Evolutionary conservation across 2,888 invertebrate species (phyloP).

Genomic region (Lasiommata megera): DNA sequence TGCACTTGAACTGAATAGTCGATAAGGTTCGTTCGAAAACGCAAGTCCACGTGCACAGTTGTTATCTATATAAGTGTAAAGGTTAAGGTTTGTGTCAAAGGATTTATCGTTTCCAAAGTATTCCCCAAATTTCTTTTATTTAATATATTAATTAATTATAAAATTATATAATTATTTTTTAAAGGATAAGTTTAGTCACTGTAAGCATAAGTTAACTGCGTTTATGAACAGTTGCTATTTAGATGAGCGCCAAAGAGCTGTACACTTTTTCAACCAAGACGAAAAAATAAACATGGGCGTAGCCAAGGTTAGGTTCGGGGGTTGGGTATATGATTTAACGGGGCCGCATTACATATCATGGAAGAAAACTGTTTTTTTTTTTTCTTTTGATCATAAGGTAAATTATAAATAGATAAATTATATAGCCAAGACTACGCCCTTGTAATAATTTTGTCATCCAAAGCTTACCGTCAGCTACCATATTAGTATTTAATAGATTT

Average conservation of each 20-base stretch:
- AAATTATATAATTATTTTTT: conserved; percentile 53
- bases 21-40: conserved; percentile 57
- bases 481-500: conserved; percentile 36
- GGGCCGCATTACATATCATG: neutral
- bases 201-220: conserved; percentile 66
- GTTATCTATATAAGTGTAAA: conserved; percentile 75
- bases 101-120: conserved; percentile 82
- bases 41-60: conserved; percentile 77
- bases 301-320: neutral
- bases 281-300: neutral
- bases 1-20: conserved; percentile 69
- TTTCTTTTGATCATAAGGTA: too few relatives aligned
- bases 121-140: conserved; percentile 78
- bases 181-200: conserved; percentile 71
- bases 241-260: conserved; percentile 67
- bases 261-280: conserved; percentile 24
- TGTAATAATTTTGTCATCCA: conserved; percentile 37
- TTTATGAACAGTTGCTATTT: conserved; percentile 55
- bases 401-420: too few relatives aligned
- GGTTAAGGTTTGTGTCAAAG: conserved; percentile 80
- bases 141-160: conserved; percentile 7
- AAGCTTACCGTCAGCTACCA: conserved; percentile 39
- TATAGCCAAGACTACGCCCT: neutral
- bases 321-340: neutral
- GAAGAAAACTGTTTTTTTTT: too few relatives aligned